phyloP scores from a whole-genome alignment of 2,888 invertebrate species.

The Mesoligia furuncula region DNA sequence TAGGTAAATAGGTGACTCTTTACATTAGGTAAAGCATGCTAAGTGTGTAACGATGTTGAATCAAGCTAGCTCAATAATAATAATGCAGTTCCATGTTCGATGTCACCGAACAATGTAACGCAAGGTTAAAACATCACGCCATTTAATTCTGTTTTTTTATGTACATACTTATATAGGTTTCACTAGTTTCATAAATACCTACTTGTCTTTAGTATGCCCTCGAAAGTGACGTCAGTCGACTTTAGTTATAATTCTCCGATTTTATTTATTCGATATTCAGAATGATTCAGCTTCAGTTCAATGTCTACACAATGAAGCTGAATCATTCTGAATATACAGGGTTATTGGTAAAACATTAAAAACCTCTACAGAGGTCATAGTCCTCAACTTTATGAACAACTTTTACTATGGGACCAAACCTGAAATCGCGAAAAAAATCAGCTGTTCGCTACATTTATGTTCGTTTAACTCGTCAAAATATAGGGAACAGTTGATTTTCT shows the following conservation, averaged over 20 bases:
- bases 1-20: neutral
- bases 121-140: conserved; percentile 55
- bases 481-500: no score
- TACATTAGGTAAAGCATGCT: conserved; percentile 23
- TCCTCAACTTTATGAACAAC: no score
- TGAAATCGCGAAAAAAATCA: no score
- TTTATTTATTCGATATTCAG: neutral
- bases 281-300: neutral
- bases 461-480: no score
- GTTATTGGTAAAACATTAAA: no score
- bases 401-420: no score
- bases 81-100: conserved; percentile 45
- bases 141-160: conserved; percentile 23
- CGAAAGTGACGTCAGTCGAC: neutral
- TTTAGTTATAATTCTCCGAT: neutral
- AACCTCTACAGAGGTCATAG: no score
- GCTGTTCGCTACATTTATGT: no score
- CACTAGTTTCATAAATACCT: conserved; percentile 3
- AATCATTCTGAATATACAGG: neutral
- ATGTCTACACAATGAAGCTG: conserved; percentile 1
- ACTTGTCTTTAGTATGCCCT: neutral
- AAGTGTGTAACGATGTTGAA: conserved; percentile 49
- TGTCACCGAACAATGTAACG: conserved; percentile 27
- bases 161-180: neutral
- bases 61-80: conserved; percentile 30